Evolutionary conservation across 2,113 vertebrate species (phyloP), one percentile per base, ranked within the genome.

Genomic region (Triplophysa dalaica): DNA sequence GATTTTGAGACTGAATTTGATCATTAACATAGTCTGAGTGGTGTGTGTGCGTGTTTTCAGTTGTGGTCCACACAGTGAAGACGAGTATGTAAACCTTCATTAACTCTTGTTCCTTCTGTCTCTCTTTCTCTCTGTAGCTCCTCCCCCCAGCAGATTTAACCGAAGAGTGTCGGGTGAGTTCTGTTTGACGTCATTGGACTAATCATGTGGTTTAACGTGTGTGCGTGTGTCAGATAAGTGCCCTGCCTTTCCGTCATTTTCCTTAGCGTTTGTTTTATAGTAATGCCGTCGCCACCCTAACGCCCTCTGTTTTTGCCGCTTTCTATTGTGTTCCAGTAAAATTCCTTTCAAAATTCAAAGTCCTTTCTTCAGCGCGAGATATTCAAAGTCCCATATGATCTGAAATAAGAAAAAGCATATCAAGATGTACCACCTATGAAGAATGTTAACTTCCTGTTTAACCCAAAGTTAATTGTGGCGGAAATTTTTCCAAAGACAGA

Each of bases 121-220:
- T 85, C 50, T 87, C 58, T 84, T 41, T 88, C 58, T 85, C 64
- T 87, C 88, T 87, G 14, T 92, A 99, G 97, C 95, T 87, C 97
- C 95, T 4, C 89, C 94, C 87, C 93, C 95, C 83, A 95, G 91
- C 89, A 92, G 94, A 91, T 97, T 92, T 91, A 95, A 89, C 91
- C 94, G 97, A 90, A 95, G 97, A 95, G 96, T 97, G 86, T 98
- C 97, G 93, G 96, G 97, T 98, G 93, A 92, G 91, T 48, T n/a
- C 24, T 75, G 64, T 85, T 83, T 85, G 75, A 85, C 84, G 84
- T 85, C 84, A 85, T 78, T 79, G 67, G 76, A 56, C 70, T 83
- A 81, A 76, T 83, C 82, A 68, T 83, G 82, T 78, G 67, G 74
- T 83, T 75, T 82, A 19, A 41, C 80, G 56, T 84, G 77, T 84